A percentile compares a stretch with the other conserved stretches of the same genome.
These are phyloP conservation scores for Drosophila obscura DNA, from an alignment of 1,140 invertebrate genomes.

Conservation along the genomic window DNA sequence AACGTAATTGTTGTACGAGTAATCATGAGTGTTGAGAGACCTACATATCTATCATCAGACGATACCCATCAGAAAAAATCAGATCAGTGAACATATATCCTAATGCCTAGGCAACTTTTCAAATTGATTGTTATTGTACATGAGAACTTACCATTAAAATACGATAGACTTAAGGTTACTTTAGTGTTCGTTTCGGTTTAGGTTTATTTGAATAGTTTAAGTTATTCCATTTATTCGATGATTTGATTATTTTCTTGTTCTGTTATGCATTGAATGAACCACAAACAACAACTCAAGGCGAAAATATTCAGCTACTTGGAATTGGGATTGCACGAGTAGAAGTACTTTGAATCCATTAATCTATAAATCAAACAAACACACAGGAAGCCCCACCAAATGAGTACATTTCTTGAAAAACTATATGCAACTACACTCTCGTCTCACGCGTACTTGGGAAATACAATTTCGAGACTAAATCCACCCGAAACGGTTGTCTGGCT, in stretches of 20 bases:
- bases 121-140: slow-evolving; percentile 65
- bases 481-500: slow-evolving; percentile 27
- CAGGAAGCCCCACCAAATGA: slow-evolving; percentile 11
- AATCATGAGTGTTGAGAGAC: slow-evolving; percentile 33
- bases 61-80: slow-evolving; percentile 64
- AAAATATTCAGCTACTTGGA: slow-evolving; percentile 19
- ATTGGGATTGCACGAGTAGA: neutral
- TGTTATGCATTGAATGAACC: slow-evolving; percentile 64
- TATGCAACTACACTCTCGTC: neutral
- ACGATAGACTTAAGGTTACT: slow-evolving; percentile 74
- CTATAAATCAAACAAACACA: slow-evolving; percentile 44
- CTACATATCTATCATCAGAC: slow-evolving; percentile 53
- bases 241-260: slow-evolving; percentile 32
- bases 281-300: slow-evolving; percentile 58
- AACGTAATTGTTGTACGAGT: slow-evolving; percentile 71
- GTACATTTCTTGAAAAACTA: no score
- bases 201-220: slow-evolving; percentile 28
- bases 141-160: slow-evolving; percentile 74
- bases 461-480: slow-evolving; percentile 71
- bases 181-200: slow-evolving; percentile 49
- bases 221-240: slow-evolving; percentile 31
- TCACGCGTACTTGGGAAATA: slow-evolving; percentile 66
- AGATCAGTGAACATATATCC: slow-evolving; percentile 43
- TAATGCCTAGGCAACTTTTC: slow-evolving; percentile 67
- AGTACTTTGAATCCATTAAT: neutral